Percentiles rank a stretch among this genome's conserved stretches.
These are phyloP conservation scores for Petrolisthes cinctipes DNA, from an alignment of 2,888 invertebrate species.

Conservation along the genomic window DNA sequence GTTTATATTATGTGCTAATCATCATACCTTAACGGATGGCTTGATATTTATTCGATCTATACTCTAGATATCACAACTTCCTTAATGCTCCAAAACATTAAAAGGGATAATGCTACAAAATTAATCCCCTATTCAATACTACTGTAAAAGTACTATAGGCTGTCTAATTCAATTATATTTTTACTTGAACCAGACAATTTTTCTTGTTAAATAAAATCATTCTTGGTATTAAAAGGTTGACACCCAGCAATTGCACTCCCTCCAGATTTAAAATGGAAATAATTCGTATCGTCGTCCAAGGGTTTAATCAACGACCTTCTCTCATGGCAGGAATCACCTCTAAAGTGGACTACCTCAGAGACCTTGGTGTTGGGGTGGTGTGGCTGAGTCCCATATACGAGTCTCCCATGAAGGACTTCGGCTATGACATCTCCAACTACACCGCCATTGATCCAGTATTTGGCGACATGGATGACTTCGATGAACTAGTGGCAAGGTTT, in stretches of 20 bases:
- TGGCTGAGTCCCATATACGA: constrained; percentile 89
- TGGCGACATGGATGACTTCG: constrained; percentile 82
- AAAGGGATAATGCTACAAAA: too few species aligned
- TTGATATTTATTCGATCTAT: too few species aligned
- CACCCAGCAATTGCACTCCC: too few species aligned
- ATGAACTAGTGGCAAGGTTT: constrained; percentile 72
- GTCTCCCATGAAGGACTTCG: constrained; percentile 88
- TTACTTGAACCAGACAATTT: too few species aligned
- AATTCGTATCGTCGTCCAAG: background rate
- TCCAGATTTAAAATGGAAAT: background rate
- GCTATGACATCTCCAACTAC: constrained; percentile 88
- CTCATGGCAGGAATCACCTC: constrained; percentile 59
- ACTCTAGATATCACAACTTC: too few species aligned
- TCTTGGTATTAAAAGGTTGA: background rate
- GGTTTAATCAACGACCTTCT: background rate
- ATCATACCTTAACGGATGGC: too few species aligned
- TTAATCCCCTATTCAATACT: too few species aligned
- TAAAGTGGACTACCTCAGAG: constrained; percentile 75
- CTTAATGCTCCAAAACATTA: too few species aligned
- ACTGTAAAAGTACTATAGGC: too few species aligned
- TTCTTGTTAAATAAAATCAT: too few species aligned
- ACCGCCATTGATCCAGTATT: constrained; percentile 79
- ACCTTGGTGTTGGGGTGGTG: constrained; percentile 80
- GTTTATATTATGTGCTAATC: too few species aligned
- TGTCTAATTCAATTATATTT: too few species aligned